phyloP scores from a whole-genome alignment of 2,797 vertebrate genomes.

The Hapalemur alaotrensis region DNA sequence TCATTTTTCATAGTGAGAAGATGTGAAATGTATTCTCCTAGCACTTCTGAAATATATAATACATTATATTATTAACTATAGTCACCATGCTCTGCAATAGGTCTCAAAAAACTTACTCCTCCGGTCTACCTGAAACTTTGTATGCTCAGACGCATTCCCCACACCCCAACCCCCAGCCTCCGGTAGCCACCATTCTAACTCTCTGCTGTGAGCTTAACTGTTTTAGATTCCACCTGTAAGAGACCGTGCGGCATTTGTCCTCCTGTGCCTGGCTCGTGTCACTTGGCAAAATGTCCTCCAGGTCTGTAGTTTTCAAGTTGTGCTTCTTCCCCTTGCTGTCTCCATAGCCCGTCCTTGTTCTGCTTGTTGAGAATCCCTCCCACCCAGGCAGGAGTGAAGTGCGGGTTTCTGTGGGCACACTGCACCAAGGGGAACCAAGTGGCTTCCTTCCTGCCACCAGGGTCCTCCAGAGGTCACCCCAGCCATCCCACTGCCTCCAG shows the following conservation, averaged over 20 bases:
- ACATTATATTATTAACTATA: background rate
- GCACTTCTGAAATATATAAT: background rate
- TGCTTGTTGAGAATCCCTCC: background rate
- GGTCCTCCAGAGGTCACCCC: background rate
- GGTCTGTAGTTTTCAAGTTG: background rate
- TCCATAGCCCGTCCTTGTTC: background rate
- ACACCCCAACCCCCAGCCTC: rapidly evolving
- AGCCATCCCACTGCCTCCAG: background rate
- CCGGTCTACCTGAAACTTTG: background rate
- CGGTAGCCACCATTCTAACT: background rate
- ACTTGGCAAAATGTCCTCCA: too few relatives aligned
- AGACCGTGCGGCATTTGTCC: background rate
- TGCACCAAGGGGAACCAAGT: background rate
- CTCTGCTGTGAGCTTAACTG: background rate
- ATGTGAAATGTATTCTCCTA: background rate
- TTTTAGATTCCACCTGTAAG: background rate
- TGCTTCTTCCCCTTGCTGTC: background rate
- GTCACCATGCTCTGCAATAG: background rate
- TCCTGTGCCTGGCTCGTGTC: too few relatives aligned
- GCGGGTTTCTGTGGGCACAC: background rate
- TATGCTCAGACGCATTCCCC: background rate
- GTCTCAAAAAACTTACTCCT: background rate
- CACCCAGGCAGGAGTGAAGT: background rate
- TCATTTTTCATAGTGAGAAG: background rate
- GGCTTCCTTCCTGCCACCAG: slow-evolving; percentile 21